Percentiles rank a stretch among this genome's conserved stretches.
phyloP scores from a whole-genome alignment of 2,797 vertebrate genomes.

The Pipistrellus pygmaeus region DNA sequence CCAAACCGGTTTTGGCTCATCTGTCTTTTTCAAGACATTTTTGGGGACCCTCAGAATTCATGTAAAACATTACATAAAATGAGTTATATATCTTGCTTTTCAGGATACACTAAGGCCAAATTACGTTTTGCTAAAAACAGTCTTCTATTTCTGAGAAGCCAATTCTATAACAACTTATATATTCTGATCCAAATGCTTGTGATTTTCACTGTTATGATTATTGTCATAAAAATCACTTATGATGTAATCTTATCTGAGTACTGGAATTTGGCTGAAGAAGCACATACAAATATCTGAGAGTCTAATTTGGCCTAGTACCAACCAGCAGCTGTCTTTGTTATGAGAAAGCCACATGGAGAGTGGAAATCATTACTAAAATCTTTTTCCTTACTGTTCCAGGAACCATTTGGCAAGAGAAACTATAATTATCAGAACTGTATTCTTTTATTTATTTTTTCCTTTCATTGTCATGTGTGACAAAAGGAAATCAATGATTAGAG shows the following conservation, averaged over 20 bases:
- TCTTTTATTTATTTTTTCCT: conserved; percentile 64
- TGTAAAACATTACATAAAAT: conserved; percentile 20
- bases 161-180: conserved; percentile 62
- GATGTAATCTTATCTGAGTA: conserved; percentile 53
- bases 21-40: conserved; percentile 43
- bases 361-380: conserved; percentile 64
- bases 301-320: conserved; percentile 61
- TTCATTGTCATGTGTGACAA: conserved; percentile 52
- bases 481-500: conserved; percentile 63
- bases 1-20: not conserved
- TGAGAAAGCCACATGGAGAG: conserved; percentile 59
- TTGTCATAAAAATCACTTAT: conserved; percentile 67
- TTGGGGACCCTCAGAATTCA: not conserved
- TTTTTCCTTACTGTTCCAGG: conserved; percentile 68
- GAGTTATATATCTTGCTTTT: conserved; percentile 42
- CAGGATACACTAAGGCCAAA: conserved; percentile 37
- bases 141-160: conserved; percentile 67
- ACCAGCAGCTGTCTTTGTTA: conserved; percentile 66
- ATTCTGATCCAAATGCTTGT: conserved; percentile 64
- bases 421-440: conserved; percentile 67
- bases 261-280: conserved; percentile 64
- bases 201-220: conserved; percentile 70
- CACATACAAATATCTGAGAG: conserved; percentile 56
- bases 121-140: conserved; percentile 45
- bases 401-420: conserved; percentile 69